These are phyloP conservation scores for Philaethria dido DNA, from an alignment of 2,888 invertebrate genomes.

Conservation along the genomic window DNA sequence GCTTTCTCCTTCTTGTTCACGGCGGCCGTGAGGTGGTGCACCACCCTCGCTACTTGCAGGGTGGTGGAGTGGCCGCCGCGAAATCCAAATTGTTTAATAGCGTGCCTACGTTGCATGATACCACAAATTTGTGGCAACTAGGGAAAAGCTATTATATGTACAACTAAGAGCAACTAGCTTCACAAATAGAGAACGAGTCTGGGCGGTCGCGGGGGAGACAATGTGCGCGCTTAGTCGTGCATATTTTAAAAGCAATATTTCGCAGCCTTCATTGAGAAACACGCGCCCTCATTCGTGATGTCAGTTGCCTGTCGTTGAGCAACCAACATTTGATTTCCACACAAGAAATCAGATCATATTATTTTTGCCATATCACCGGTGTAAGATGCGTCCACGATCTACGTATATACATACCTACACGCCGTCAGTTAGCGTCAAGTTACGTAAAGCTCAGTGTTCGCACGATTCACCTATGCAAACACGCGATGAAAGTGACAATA, in stretches of 20 bases:
- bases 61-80: too few species aligned
- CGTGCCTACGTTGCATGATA: slow-evolving; percentile 34
- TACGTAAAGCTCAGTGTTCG: slow-evolving; percentile 52
- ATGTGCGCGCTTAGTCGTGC: slow-evolving; percentile 73
- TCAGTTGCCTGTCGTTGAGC: slow-evolving; percentile 71
- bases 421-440: slow-evolving; percentile 48
- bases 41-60: too few species aligned
- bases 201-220: slow-evolving; percentile 55
- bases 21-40: too few species aligned
- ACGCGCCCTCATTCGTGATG: slow-evolving; percentile 79
- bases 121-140: slow-evolving; percentile 51
- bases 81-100: too few species aligned
- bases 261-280: slow-evolving; percentile 81
- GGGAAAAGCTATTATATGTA: slow-evolving; percentile 24
- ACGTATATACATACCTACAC: slow-evolving; percentile 40
- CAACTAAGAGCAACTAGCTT: background rate
- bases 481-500: slow-evolving; percentile 64
- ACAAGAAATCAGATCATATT: slow-evolving; percentile 70
- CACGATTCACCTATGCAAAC: slow-evolving; percentile 57
- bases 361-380: slow-evolving; percentile 58
- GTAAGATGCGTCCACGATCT: slow-evolving; percentile 42
- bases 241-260: slow-evolving; percentile 80
- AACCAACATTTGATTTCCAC: slow-evolving; percentile 79
- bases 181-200: slow-evolving; percentile 24
- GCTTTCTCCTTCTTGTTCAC: too few species aligned